Percentiles rank a stretch among this genome's conserved stretches.
phyloP scores from a whole-genome alignment of 92 coral and sea anemone species.

The Porites rus region DNA sequence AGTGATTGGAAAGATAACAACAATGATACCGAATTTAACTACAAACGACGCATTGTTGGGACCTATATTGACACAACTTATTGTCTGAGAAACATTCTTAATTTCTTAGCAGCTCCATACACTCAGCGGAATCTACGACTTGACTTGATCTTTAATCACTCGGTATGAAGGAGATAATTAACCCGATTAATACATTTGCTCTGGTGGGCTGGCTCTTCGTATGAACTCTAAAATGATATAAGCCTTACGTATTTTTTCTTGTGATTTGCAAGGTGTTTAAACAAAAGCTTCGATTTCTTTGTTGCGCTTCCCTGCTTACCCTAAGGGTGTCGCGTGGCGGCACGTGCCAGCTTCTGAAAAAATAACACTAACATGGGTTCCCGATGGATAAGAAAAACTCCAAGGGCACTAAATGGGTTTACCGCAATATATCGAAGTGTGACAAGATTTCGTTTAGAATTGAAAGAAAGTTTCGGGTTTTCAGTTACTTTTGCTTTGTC shows the following conservation, averaged over 20 bases:
- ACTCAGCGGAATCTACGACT: slow-evolving; percentile 12
- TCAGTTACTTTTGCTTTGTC: slow-evolving; percentile 48
- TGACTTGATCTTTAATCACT: slow-evolving; percentile 32
- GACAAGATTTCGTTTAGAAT: slow-evolving; percentile 27
- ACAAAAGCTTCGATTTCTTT: slow-evolving; percentile 52
- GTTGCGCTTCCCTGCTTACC: slow-evolving; percentile 26
- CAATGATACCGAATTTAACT: slow-evolving; percentile 34
- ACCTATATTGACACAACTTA: slow-evolving; percentile 48
- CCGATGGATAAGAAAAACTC: slow-evolving; percentile 28
- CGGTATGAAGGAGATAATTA: slow-evolving; percentile 31
- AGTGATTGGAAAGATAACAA: slow-evolving; percentile 60
- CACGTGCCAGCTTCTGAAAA: slow-evolving; percentile 63
- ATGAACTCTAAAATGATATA: slow-evolving; percentile 31
- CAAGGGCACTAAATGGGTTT: slow-evolving; percentile 37
- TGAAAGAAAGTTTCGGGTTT: slow-evolving; percentile 13
- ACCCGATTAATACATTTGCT: slow-evolving; percentile 35
- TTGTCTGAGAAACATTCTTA: slow-evolving; percentile 53
- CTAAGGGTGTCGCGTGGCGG: slow-evolving; percentile 71
- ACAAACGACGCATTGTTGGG: slow-evolving; percentile 52
- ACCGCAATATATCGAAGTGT: slow-evolving; percentile 52
- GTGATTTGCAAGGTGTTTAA: slow-evolving; percentile 61
- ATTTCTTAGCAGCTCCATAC: slow-evolving; percentile 31
- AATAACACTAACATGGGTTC: slow-evolving; percentile 59
- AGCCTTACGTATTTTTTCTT: neutral
- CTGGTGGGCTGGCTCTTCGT: slow-evolving; percentile 23